phyloP scores from a whole-genome alignment of 1,140 invertebrate species.

The Lordiphosa clarofinis region DNA sequence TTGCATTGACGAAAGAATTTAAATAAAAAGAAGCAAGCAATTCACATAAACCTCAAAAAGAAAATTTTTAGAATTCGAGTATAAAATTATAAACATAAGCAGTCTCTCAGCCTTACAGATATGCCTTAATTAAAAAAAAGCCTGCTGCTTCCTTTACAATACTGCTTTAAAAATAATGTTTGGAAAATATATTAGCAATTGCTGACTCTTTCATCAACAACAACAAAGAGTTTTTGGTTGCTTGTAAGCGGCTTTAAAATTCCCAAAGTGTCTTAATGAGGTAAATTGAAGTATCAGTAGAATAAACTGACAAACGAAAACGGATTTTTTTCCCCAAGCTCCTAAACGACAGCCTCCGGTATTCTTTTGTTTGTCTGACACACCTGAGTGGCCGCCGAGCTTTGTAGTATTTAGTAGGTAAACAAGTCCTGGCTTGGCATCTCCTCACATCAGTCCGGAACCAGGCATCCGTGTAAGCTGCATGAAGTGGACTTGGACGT shows the following conservation, averaged over 20 bases:
- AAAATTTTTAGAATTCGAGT: too few species aligned
- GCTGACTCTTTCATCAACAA: too few species aligned
- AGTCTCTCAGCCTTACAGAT: too few species aligned
- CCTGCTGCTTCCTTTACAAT: neutral
- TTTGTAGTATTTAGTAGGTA: constrained; percentile 42
- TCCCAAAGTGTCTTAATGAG: constrained; percentile 16
- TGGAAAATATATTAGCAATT: neutral
- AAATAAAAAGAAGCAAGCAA: too few species aligned
- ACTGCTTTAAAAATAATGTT: neutral
- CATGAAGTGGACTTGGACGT: constrained; percentile 34
- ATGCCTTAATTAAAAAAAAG: too few species aligned
- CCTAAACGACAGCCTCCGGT: neutral
- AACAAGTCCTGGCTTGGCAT: constrained; percentile 30
- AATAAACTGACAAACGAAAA: constrained; percentile 4
- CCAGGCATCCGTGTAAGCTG: constrained; percentile 4
- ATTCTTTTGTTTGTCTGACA: constrained; percentile 39
- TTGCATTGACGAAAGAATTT: too few species aligned
- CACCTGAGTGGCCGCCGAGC: constrained; percentile 50
- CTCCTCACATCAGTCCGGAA: neutral
- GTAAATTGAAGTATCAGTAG: constrained; percentile 11
- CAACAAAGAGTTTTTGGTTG: too few species aligned
- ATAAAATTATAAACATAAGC: too few species aligned
- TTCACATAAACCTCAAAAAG: too few species aligned
- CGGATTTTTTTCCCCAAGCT: neutral
- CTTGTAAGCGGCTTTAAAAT: constrained; percentile 32